These are phyloP conservation scores for Parazoanthus swiftii DNA, from an alignment of 92 coral and sea anemone species.

Conservation along the genomic window DNA sequence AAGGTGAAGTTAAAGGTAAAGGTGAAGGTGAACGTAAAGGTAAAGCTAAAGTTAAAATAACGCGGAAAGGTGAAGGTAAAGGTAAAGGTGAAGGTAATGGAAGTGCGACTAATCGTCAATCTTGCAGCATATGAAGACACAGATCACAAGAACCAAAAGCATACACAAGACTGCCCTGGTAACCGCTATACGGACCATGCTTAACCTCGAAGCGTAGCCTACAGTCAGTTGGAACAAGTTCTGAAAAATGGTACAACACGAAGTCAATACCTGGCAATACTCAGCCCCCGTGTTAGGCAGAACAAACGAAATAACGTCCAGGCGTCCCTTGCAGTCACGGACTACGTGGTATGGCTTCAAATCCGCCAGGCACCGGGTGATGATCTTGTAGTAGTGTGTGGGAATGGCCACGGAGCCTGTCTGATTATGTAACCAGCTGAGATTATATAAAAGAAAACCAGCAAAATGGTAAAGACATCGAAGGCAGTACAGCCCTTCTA, in stretches of 20 bases:
- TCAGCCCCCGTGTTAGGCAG: constrained; percentile 58
- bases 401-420: constrained; percentile 83
- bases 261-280: constrained; percentile 52
- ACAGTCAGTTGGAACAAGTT: too few species aligned
- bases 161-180: background rate
- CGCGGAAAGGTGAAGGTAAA: too few species aligned
- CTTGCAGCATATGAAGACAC: background rate
- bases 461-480: background rate
- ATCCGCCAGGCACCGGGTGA: constrained; percentile 73
- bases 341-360: constrained; percentile 68
- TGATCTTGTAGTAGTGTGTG: constrained; percentile 89
- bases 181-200: background rate
- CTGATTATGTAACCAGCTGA: constrained; percentile 76
- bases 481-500: background rate
- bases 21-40: too few species aligned
- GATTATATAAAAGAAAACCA: background rate
- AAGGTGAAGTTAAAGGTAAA: too few species aligned
- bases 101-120: too few species aligned
- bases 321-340: constrained; percentile 83
- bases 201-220: background rate
- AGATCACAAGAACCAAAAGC: background rate
- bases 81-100: too few species aligned
- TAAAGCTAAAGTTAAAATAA: too few species aligned
- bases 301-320: constrained; percentile 87
- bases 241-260: too few species aligned